phyloP scores from a whole-genome alignment of 2,113 vertebrate genomes.

The Riparia riparia region DNA sequence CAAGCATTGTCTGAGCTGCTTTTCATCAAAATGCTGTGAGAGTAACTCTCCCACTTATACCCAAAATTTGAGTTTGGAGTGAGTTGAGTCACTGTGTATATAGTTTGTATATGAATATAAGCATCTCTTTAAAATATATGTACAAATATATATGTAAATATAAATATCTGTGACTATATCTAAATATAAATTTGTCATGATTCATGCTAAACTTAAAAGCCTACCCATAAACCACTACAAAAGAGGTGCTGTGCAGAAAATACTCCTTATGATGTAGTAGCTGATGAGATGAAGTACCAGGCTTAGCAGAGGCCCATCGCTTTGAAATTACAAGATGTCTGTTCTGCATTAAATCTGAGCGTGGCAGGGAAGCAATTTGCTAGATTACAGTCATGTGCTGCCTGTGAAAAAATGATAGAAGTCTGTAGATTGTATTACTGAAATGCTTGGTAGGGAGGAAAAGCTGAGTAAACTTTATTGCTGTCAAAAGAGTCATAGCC shows the following conservation, averaged over 20 bases:
- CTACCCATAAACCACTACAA: neutral
- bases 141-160: neutral
- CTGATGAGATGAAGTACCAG: neutral
- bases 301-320: neutral
- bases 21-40: neutral
- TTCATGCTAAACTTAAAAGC: neutral
- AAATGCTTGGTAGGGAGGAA: neutral
- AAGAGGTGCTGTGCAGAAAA: slow-evolving; percentile 8
- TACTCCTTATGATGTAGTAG: neutral
- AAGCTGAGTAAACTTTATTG: slow-evolving; percentile 25
- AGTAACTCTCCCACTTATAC: neutral
- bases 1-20: neutral
- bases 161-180: neutral
- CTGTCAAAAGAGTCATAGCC: neutral
- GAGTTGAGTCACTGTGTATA: neutral
- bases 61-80: neutral
- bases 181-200: neutral
- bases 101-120: neutral
- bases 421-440: neutral
- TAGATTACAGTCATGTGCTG: slow-evolving; percentile 1
- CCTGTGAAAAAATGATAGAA: neutral
- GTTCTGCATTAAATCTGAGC: neutral
- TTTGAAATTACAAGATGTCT: slow-evolving; percentile 1
- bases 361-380: neutral
- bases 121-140: neutral